phyloP scores from a whole-genome alignment of 2,888 invertebrate species.

The Hirtodrosophila duncani region DNA sequence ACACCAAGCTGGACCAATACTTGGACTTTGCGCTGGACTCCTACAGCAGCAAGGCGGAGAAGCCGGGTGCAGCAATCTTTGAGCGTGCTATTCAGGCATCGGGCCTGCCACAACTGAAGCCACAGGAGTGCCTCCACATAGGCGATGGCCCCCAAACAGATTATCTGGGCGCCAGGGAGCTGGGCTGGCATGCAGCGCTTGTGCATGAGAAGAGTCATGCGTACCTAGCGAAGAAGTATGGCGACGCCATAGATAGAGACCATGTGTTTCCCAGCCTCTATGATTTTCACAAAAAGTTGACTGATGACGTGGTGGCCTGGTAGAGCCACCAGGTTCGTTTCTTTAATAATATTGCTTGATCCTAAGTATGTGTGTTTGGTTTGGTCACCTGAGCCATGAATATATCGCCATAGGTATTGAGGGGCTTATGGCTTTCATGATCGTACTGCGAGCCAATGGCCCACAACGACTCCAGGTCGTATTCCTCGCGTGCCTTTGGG shows the following conservation, averaged over 20 bases:
- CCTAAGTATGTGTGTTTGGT: neutral
- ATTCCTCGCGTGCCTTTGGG: conserved; percentile 82
- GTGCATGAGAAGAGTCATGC: conserved; percentile 77
- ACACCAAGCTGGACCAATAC: conserved; percentile 83
- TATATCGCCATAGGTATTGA: conserved; percentile 82
- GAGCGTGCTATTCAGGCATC: conserved; percentile 81
- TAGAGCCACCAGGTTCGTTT: conserved; percentile 32
- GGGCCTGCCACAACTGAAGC: conserved; percentile 77
- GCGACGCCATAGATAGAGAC: conserved; percentile 76
- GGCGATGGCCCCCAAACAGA: conserved; percentile 89
- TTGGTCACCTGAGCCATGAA: conserved; percentile 74
- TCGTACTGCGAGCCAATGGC: conserved; percentile 90
- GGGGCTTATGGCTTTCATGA: conserved; percentile 82
- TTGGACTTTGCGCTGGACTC: conserved; percentile 91
- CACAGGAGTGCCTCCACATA: conserved; percentile 87
- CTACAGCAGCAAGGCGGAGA: conserved; percentile 85
- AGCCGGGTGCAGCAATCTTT: conserved; percentile 88
- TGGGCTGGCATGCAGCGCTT: conserved; percentile 86
- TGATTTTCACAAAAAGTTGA: conserved; percentile 79
- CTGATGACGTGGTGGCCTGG: conserved; percentile 74
- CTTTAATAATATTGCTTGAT: conserved; percentile 12
- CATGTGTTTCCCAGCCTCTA: conserved; percentile 79
- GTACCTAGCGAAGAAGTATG: conserved; percentile 77
- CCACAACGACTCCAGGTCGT: conserved; percentile 96
- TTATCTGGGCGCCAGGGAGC: conserved; percentile 86